A percentile compares a stretch with the other conserved stretches of the same genome.
These are phyloP conservation scores for Rhagonycha lutea DNA, from an alignment of 2,888 invertebrate genomes.

Conservation along the genomic window DNA sequence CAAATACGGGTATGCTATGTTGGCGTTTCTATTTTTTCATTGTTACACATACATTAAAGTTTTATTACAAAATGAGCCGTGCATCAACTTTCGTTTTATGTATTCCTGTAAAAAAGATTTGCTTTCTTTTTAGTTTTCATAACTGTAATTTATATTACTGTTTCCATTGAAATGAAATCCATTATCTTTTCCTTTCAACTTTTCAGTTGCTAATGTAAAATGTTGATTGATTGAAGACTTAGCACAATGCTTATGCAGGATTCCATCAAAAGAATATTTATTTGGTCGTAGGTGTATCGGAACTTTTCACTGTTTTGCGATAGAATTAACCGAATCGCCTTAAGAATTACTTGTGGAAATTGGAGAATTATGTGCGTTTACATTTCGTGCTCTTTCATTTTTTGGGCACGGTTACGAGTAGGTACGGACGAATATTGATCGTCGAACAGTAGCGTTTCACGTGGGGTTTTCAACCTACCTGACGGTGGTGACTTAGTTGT, in stretches of 20 bases:
- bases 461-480: slow-evolving; percentile 10
- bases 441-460: slow-evolving; percentile 22
- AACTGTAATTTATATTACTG: slow-evolving; percentile 2
- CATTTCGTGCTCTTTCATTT: slow-evolving; percentile 20
- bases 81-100: not conserved
- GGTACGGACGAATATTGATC: slow-evolving; percentile 30
- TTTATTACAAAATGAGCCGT: slow-evolving; percentile 1
- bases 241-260: slow-evolving; percentile 1
- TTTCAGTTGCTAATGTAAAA: slow-evolving; percentile 1
- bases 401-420: slow-evolving; percentile 27
- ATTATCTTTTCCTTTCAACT: slow-evolving; percentile 2
- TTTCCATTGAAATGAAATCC: slow-evolving; percentile 2
- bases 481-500: slow-evolving; percentile 6
- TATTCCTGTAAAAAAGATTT: not conserved
- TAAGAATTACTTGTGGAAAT: not conserved
- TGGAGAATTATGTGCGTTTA: not conserved
- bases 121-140: not conserved
- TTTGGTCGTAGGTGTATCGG: not conserved
- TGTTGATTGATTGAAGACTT: slow-evolving; percentile 3
- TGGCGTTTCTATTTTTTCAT: not conserved
- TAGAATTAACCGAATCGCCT: not conserved
- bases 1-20: not conserved
- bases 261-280: not conserved
- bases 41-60: not conserved
- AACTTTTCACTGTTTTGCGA: not conserved